Conservation (phyloP, 2,888 invertebrate species). For the Lasioglossum oenotherae region DNA sequence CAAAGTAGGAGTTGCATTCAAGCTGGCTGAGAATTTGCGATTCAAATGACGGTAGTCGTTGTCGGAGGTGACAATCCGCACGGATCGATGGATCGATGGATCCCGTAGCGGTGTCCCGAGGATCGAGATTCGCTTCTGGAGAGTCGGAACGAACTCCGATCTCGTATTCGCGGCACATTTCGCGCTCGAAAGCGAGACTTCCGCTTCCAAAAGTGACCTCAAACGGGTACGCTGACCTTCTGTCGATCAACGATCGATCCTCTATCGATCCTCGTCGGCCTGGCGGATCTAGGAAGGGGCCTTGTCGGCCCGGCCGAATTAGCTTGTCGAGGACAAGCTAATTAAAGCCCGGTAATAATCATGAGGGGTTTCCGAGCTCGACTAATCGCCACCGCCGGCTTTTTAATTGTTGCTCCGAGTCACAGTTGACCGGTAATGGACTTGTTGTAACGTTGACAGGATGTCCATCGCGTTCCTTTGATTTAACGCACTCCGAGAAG, state of each 20-base stretch:
- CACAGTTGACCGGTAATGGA: background rate
- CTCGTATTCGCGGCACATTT: slow-evolving; percentile 51
- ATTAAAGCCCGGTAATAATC: slow-evolving; percentile 34
- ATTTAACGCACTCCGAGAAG: background rate
- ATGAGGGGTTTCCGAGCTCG: background rate
- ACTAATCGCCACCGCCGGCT: background rate
- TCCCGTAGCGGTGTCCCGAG: background rate
- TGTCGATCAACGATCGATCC: slow-evolving; percentile 41
- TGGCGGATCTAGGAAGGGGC: slow-evolving; percentile 51
- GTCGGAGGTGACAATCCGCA: background rate
- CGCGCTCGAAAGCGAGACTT: slow-evolving; percentile 59
- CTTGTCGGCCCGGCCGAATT: slow-evolving; percentile 30
- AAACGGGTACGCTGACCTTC: slow-evolving; percentile 63
- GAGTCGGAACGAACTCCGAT: slow-evolving; percentile 22
- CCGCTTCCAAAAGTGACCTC: slow-evolving; percentile 60
- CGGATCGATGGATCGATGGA: background rate
- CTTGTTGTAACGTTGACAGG: background rate
- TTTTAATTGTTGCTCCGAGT: background rate
- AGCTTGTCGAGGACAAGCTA: slow-evolving; percentile 40
- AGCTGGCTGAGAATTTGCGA: background rate
- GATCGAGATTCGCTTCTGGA: background rate
- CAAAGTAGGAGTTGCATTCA: background rate
- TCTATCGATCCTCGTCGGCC: background rate
- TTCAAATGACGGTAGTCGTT: background rate
- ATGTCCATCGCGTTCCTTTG: background rate